Base-by-base conservation (phyloP, 2,797 vertebrate species). In the Alcedo quadribrachys region DNA sequence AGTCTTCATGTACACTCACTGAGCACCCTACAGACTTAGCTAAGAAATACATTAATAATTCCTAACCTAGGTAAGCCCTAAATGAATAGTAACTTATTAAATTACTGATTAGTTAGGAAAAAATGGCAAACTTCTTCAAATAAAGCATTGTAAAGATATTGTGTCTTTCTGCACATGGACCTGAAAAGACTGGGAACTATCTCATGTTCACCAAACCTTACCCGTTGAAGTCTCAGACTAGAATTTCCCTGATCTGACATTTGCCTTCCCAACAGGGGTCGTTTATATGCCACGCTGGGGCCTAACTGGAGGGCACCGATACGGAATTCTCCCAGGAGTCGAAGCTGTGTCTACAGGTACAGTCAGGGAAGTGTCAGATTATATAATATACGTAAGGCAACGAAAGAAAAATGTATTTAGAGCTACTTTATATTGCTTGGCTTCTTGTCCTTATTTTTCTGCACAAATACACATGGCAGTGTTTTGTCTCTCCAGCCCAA, bases 271-370 rank as follows among this genome's bases (percentile, higher is more conserved):
- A 98, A 98, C 98, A 99, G 99, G 98, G 98, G 98, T 87, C 99
- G 99, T 87, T 98, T 99, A 96, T 99, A 99, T 60, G 98, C 99
- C 90, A 99, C 99, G 0, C 98, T 99, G 97, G 99, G 99, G 81
- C 99, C 99, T 95, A 99, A 99, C 97, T 99, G 99, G 99, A 98
- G 98, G 96, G 99, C 99, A 93, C 98, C 99, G 0, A 98, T 98
- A 80, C 98, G 98, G 96, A 99, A 97, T 97, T 99, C 99, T 94
- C 98, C 98, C 86, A 97, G 99, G 95, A 98, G 98, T 96, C 98
- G 96, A 96, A 98, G 98, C 98, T 99, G 98, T 95, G 96, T 99
- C 95, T 99, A 99, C 98, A 99, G 99, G 99, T 99, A 98, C 92
- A 92, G 63, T 95, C 78, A 82, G 93, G 95, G 75, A 70, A 12